Percentiles rank a stretch among this genome's conserved stretches.
phyloP scores from a whole-genome alignment of 2,797 vertebrate species.

The Centroberyx gerrardi region DNA sequence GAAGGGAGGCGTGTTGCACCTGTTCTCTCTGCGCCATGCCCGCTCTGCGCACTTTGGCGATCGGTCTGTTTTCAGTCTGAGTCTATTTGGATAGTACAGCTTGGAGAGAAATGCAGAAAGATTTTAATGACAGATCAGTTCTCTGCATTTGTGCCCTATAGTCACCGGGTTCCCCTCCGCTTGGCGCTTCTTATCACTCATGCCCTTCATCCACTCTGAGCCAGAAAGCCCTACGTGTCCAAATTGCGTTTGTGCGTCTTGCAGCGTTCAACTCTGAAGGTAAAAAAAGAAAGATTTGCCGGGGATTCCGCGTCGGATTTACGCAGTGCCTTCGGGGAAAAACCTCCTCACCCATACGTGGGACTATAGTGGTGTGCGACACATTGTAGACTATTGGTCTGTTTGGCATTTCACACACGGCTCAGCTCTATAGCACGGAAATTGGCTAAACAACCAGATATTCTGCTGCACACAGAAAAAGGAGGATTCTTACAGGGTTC shows the following conservation, averaged over 20 bases:
- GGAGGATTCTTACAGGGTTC: no score
- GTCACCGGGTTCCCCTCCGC: constrained; percentile 32
- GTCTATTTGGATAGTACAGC: constrained; percentile 30
- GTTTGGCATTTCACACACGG: constrained; percentile 19
- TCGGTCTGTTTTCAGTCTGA: constrained; percentile 46
- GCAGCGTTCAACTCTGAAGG: constrained; percentile 54
- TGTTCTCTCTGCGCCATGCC: constrained; percentile 85
- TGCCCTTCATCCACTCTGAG: constrained; percentile 52
- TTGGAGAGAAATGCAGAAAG: neutral
- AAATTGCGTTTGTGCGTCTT: constrained; percentile 20
- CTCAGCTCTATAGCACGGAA: constrained; percentile 17
- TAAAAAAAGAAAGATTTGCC: constrained; percentile 43
- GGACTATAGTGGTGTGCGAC: constrained; percentile 15
- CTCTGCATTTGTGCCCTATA: constrained; percentile 22
- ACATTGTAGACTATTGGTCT: constrained; percentile 6
- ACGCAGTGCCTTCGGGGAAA: constrained; percentile 36
- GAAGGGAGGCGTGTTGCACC: constrained; percentile 81
- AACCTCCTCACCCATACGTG: constrained; percentile 20
- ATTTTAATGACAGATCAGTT: constrained; percentile 17
- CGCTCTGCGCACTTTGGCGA: constrained; percentile 63
- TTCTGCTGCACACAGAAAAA: neutral
- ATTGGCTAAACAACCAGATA: constrained; percentile 16
- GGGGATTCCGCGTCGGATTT: constrained; percentile 47
- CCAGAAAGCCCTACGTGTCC: constrained; percentile 15
- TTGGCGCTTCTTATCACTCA: constrained; percentile 28